Evolutionary conservation across 2,797 vertebrate genomes (phyloP), one percentile per base, ranked within the genome.

Genomic region (Brachymystax lenok): DNA sequence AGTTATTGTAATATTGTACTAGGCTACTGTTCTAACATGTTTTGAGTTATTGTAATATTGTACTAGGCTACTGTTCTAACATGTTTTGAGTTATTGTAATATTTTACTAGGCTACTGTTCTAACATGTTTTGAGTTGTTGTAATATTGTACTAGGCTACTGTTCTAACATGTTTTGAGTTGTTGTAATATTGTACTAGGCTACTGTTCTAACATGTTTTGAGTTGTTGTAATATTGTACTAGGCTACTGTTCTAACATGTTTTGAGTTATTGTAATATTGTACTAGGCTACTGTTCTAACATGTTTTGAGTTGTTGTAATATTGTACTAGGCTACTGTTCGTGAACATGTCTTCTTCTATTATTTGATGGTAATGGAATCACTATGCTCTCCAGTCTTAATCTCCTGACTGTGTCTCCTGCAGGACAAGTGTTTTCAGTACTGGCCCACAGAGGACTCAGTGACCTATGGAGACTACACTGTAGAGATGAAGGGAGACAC

Each of bases 361-460:
- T 63, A 24, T 56, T n/a, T 56, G 52, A n/a, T 7, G 52, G 52
- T 5, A 17, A 56, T 17, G 13, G 1, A 69, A 46, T 46, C 10
- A 0, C 10, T 46, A 1, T 46, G 2, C 1, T 3, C 13, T 46
- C 40, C 68, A 46, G 35, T 69, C n/a, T 59, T 10, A 10, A 17
- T 24, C 21, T 8, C 10, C 5, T 63, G 72, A 14, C 12, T 50
- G 56, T 71, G 28, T 27, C n/a, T 30, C 77, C 82, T 82, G 28
- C 86, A 99, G 98, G 97, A 99, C 75, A 99, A 99, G 82, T 99
- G 98, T 91, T 96, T 92, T 89, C 97, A 98, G 78, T 99, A 99
- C 76, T 99, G 98, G 98, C 97, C 98, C 3, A 85, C 95, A 10
- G 98, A 99, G 88, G 96, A 96, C 83, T 92, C 95, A 0, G 94